These are phyloP conservation scores for Hassar affinis DNA, from an alignment of 2,113 vertebrate species.

Conservation along the genomic window DNA sequence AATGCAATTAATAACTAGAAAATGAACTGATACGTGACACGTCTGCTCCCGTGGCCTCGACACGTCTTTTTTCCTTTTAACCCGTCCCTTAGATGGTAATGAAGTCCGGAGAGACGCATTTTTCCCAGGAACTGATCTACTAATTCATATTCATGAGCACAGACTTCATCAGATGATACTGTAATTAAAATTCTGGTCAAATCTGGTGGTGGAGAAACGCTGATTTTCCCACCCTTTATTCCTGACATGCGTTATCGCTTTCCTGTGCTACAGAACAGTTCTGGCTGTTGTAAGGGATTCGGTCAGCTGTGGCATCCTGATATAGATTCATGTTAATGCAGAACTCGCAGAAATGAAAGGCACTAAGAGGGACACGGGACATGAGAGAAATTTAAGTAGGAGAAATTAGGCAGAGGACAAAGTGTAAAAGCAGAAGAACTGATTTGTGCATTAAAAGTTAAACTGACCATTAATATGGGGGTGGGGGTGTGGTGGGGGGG, in stretches of 20 bases:
- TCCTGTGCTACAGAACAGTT: background rate
- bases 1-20: background rate
- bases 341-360: background rate
- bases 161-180: background rate
- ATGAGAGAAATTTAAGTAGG: too few relatives aligned
- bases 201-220: background rate
- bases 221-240: slow-evolving; percentile 5
- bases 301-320: background rate
- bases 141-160: slow-evolving; percentile 23
- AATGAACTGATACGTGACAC: background rate
- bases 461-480: too few relatives aligned
- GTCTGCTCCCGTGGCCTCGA: background rate
- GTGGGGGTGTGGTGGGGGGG: too few relatives aligned
- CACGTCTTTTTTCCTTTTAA: background rate
- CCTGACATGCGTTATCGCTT: background rate
- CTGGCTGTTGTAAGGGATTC: background rate
- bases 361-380: background rate
- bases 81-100: background rate
- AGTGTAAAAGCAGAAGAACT: background rate
- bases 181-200: background rate
- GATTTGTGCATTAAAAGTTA: background rate
- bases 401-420: background rate
- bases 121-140: background rate
- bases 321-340: background rate
- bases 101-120: background rate